phyloP scores from a whole-genome alignment of 2,888 invertebrate species.

The Lasioglossum marginatum region DNA sequence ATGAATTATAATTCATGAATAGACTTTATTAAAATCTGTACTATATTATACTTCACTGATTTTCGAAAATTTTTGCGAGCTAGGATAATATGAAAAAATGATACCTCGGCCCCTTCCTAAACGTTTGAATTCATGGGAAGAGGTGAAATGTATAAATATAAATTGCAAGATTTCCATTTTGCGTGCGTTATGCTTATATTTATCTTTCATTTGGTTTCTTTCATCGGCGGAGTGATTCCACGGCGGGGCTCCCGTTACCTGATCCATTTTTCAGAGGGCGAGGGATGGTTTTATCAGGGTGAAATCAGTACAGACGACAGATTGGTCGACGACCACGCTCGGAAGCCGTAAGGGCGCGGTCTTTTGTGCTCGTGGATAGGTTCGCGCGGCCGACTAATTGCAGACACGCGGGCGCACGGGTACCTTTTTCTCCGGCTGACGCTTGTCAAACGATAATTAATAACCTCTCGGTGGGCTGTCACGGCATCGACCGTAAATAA shows the following conservation, averaged over 20 bases:
- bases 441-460: conserved; percentile 76
- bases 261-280: conserved; percentile 20
- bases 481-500: conserved; percentile 66
- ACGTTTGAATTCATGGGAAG: not conserved
- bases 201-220: conserved; percentile 3
- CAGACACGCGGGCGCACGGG: conserved; percentile 18
- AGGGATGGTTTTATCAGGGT: not conserved
- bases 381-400: conserved; percentile 61
- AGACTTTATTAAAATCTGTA: not conserved
- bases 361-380: conserved; percentile 43
- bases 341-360: conserved; percentile 37
- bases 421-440: conserved; percentile 62
- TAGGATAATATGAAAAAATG: not conserved
- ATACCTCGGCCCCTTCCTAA: not conserved
- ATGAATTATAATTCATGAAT: not conserved
- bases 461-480: conserved; percentile 63
- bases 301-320: conserved; percentile 6
- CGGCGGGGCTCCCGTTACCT: not conserved
- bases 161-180: not conserved
- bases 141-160: not conserved
- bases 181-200: not conserved
- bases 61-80: not conserved
- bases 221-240: not conserved
- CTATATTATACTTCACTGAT: not conserved
- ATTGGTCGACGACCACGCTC: conserved; percentile 13